Percentiles rank a stretch among this genome's conserved stretches.
Conservation (phyloP, 92 coral and sea anemone species). For the Actinostola sp. region DNA sequence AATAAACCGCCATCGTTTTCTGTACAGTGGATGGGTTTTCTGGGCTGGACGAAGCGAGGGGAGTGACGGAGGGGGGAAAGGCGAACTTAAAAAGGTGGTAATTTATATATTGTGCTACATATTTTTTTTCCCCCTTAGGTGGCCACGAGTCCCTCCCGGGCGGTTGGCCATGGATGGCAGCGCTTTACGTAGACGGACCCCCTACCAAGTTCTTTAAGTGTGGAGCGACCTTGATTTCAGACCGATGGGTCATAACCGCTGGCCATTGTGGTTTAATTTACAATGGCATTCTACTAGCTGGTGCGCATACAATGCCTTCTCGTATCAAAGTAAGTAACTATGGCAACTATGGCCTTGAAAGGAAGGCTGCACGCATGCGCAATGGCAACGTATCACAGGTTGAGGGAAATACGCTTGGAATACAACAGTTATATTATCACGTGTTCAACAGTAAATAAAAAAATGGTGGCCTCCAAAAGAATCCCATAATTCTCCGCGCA, state of each 20-base stretch:
- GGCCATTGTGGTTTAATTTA: conserved; percentile 87
- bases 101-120: background rate
- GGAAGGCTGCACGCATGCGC: no score
- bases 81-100: background rate
- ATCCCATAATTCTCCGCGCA: no score
- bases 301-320: conserved; percentile 63
- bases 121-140: conserved; percentile 18
- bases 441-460: no score
- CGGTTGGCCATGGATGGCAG: conserved; percentile 99
- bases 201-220: conserved; percentile 82
- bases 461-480: no score
- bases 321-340: conserved; percentile 55
- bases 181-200: conserved; percentile 73
- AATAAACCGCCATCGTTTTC: no score
- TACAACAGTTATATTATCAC: no score
- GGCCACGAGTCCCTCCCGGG: conserved; percentile 88
- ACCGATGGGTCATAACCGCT: conserved; percentile 93
- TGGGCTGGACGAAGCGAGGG: no score
- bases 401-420: no score
- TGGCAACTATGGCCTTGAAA: background rate
- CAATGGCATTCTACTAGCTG: conserved; percentile 51
- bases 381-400: no score
- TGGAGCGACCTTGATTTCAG: conserved; percentile 90
- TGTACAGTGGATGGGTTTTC: no score
- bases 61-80: background rate